Evolutionary conservation across 1,140 invertebrate genomes (phyloP).

Genomic region (Ceratitis capitata): DNA sequence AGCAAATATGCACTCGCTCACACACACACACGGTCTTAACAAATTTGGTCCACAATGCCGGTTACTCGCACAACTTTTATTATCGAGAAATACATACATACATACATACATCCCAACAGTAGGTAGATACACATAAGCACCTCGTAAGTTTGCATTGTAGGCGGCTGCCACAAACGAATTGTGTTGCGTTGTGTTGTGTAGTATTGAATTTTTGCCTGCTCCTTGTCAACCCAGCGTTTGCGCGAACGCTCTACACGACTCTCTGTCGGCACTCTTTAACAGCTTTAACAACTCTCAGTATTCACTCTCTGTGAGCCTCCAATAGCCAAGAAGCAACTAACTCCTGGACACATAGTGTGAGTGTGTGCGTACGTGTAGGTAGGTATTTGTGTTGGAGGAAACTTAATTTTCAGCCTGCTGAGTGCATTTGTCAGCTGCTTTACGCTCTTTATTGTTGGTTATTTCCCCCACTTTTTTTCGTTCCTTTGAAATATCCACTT

Average conservation of each 20-base stretch:
- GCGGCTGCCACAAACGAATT: slow-evolving; percentile 14
- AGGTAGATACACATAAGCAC: slow-evolving; percentile 10
- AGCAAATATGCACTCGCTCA: neutral
- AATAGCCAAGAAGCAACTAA: neutral
- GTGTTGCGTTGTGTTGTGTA: neutral
- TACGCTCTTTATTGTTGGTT: neutral
- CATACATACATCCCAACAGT: neutral
- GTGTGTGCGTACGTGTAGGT: neutral
- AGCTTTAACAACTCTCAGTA: neutral
- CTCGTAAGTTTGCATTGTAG: slow-evolving; percentile 2
- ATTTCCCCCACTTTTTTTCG: neutral
- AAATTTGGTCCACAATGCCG: slow-evolving; percentile 23
- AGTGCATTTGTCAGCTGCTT: slow-evolving; percentile 36
- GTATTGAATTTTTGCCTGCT: no score
- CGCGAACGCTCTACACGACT: neutral
- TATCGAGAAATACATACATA: neutral
- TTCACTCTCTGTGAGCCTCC: neutral
- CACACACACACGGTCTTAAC: no score
- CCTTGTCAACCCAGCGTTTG: neutral
- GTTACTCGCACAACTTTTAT: neutral
- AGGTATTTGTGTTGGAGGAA: neutral
- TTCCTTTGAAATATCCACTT: neutral
- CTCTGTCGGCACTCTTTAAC: neutral
- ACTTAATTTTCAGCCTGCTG: neutral
- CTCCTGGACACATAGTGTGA: neutral